Base-by-base conservation (phyloP, 2,888 invertebrate genomes). In the Antitype chi region DNA sequence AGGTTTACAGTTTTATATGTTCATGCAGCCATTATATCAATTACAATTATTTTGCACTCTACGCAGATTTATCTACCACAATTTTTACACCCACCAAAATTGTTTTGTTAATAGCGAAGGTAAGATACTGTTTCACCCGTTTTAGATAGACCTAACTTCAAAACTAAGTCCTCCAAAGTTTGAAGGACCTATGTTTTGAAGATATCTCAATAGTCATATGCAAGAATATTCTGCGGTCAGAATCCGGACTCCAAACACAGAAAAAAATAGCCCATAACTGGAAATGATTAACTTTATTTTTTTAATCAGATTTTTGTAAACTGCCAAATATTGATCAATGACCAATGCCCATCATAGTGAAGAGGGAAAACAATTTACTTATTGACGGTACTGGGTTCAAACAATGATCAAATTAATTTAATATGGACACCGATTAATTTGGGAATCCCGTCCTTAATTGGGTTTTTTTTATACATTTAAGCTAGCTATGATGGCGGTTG, bases 381-480 rank as follows among this genome's bases (percentile, higher is more conserved):
- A 15, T 62, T 28, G 15, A 47, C 20, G 43, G 11, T 57, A 20
- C 52, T 52, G 9, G 28, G 20, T 28, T 59, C 49, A 59, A 13
- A 55, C 32, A 78, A 25, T 43, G 17, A 25, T n/a, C 47, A n/a
- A 1, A 70, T 74, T 49, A 60, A 73, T 63, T 78, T 28, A 7
- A 60, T 15, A 43, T 43, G 5, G 20, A 57, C 55, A 32, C 9
- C 53, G 38, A 67, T 72, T 85, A 64, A 78, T 74, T 76, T 47
- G 53, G 67, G 43, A 63, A 62, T 38, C 47, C 66, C 60, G 60
- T 32, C 25, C 32, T 32, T 69, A 66, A 81, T 76, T 77, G 68
- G 53, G 13, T 53, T 57, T 80, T 73, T 43, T 0, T 82, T 71
- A 20, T 63, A 43, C n/a, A 53, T 20, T 38, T 43, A n/a, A n/a